Evolutionary conservation across 2,797 vertebrate species (phyloP).

Genomic region (Lemur catta): DNA sequence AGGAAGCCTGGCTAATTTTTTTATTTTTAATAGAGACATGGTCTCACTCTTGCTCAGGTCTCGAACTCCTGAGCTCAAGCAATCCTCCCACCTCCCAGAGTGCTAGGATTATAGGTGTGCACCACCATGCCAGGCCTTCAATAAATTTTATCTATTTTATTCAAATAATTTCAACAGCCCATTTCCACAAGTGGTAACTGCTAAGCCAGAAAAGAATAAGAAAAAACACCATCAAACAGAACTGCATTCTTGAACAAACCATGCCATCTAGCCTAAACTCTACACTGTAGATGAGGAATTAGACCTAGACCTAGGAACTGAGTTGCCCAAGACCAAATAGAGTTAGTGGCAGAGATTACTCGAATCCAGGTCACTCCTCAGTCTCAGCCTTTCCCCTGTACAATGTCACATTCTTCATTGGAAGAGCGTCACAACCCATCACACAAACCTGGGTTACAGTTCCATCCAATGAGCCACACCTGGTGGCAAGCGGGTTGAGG

Average conservation of each 20-base stretch:
- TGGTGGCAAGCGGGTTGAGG: background rate
- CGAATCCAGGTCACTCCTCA: background rate
- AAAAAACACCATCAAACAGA: background rate
- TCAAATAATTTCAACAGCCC: background rate
- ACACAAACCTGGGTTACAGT: background rate
- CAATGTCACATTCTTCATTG: background rate
- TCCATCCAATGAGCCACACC: background rate
- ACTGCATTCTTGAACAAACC: background rate
- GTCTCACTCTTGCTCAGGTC: too few species aligned
- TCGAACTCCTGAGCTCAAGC: too few species aligned
- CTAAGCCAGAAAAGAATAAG: background rate
- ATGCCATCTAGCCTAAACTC: background rate
- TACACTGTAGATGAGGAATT: background rate
- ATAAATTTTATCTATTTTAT: background rate
- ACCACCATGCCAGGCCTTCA: background rate
- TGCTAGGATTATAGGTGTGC: too few species aligned
- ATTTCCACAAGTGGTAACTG: background rate
- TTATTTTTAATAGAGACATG: too few species aligned
- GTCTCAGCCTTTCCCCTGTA: background rate
- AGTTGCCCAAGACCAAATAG: background rate
- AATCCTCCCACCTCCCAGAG: too few species aligned
- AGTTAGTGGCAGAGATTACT: background rate
- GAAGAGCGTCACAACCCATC: background rate
- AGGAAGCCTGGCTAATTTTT: too few species aligned
- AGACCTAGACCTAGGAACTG: background rate